Evolutionary conservation across 2,113 vertebrate species (phyloP), one percentile per base, ranked within the genome.

Genomic region (Danionella cerebrum): DNA sequence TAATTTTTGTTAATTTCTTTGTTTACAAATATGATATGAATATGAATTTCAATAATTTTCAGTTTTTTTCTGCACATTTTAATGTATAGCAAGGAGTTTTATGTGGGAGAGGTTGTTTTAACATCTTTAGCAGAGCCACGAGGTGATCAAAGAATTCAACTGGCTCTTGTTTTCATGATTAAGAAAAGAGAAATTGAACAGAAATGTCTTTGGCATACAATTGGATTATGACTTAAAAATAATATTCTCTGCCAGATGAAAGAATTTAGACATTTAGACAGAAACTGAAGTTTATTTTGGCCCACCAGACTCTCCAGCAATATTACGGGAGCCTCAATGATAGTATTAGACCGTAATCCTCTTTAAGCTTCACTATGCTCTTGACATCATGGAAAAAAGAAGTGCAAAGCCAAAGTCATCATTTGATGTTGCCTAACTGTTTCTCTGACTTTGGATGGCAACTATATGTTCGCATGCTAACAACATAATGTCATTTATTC

Each of bases 311-410:
- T 55, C 65, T 73, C 58, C 70, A 83, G 84, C 85, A 86, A 88
- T 87, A 86, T 84, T 82, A 83, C 70, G 74, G 79, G 82, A 79
- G 82, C 81, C 82, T 84, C 78, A 82, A 82, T 73, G 73, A 67
- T 79, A 76, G 80, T 76, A 81, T 80, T 77, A 81, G 72, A 76
- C 69, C 79, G 77, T 84, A 87, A 89, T 83, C 78, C 80, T 71
- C 75, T 82, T 82, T 88, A 84, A 84, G 88, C 86, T 85, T 80
- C 76, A 77, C 79, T 71, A 63, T 85, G 84, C 83, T 82, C 83
- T 80, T 87, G 84, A 86, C 86, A 85, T 87, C 84, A 84, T 83
- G 82, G 84, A 87, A 88, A 86, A 83, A n/a, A 80, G 82, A 74
- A 83, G 79, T 27, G 80, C 79, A 84, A 83, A 85, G 81, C 78